A percentile compares a stretch with the other conserved stretches of the same genome.
Evolutionary conservation across 2,113 vertebrate species (phyloP).

Genomic region (Hemichromis elongatus): DNA sequence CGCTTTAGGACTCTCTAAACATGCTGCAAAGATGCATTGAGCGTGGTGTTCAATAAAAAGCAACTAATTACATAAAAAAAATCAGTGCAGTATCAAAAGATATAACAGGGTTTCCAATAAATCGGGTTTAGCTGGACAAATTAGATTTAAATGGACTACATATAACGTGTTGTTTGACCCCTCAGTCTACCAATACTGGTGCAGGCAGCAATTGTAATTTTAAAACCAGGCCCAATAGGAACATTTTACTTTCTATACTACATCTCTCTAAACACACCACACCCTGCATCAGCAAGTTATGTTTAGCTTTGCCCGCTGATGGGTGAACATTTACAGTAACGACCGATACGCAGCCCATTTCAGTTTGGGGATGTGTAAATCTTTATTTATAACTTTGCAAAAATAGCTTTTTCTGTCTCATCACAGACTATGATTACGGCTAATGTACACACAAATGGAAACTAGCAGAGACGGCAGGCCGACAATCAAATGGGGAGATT

Average conservation of each 20-base stretch:
- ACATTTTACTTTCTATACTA: not conserved
- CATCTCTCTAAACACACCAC: not conserved
- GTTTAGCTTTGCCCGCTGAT: not conserved
- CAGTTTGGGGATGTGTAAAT: not conserved
- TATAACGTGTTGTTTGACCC: not conserved
- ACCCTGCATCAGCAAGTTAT: not conserved
- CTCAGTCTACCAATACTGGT: accelerated
- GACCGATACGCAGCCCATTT: not conserved
- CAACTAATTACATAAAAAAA: not conserved
- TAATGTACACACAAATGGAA: not conserved
- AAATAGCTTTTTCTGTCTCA: not conserved
- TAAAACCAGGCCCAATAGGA: not conserved
- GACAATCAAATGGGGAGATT: not conserved
- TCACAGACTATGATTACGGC: not conserved
- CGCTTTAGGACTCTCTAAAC: not conserved
- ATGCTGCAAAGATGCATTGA: not conserved
- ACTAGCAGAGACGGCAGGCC: not conserved
- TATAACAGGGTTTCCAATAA: not conserved
- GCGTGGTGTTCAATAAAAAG: not conserved
- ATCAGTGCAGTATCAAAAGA: not conserved
- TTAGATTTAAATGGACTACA: not conserved
- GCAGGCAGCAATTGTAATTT: not conserved
- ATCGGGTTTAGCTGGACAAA: not conserved
- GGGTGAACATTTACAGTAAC: not conserved
- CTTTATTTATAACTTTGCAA: not conserved